These are phyloP conservation scores for Atherix ibis DNA, from an alignment of 2,888 invertebrate genomes.

Conservation along the genomic window DNA sequence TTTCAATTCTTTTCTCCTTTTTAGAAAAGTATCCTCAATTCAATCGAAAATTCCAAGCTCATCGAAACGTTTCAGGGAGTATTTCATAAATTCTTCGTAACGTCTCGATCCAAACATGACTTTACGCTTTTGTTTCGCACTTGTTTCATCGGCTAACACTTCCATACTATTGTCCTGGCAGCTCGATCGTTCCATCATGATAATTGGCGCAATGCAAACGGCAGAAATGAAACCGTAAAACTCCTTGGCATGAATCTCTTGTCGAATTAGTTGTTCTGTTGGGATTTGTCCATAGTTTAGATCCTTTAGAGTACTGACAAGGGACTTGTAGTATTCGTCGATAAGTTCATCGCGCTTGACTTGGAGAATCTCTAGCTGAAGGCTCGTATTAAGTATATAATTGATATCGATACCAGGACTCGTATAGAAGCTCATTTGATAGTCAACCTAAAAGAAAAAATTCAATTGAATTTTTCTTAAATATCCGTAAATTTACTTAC, in stretches of 20 bases:
- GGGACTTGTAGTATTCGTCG: slow-evolving; percentile 17
- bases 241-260: slow-evolving; percentile 19
- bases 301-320: slow-evolving; percentile 16
- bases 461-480: no score
- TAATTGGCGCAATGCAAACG: slow-evolving; percentile 19
- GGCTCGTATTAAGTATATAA: slow-evolving; percentile 27
- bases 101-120: slow-evolving; percentile 20
- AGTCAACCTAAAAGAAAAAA: slow-evolving; percentile 18
- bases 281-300: slow-evolving; percentile 13
- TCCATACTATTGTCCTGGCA: slow-evolving; percentile 20
- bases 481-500: no score
- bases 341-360: slow-evolving; percentile 20
- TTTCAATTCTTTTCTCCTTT: no score
- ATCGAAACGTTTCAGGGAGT: slow-evolving; percentile 21
- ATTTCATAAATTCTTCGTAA: slow-evolving; percentile 19
- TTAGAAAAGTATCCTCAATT: no score
- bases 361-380: slow-evolving; percentile 19
- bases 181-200: slow-evolving; percentile 20
- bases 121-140: slow-evolving; percentile 16
- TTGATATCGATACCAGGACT: slow-evolving; percentile 30
- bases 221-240: slow-evolving; percentile 22
- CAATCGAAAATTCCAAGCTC: slow-evolving; percentile 18
- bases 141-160: slow-evolving; percentile 18
- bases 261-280: slow-evolving; percentile 17
- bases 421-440: slow-evolving; percentile 23